phyloP scores from a whole-genome alignment of 2,113 vertebrate species.

The Tiliqua scincoides region DNA sequence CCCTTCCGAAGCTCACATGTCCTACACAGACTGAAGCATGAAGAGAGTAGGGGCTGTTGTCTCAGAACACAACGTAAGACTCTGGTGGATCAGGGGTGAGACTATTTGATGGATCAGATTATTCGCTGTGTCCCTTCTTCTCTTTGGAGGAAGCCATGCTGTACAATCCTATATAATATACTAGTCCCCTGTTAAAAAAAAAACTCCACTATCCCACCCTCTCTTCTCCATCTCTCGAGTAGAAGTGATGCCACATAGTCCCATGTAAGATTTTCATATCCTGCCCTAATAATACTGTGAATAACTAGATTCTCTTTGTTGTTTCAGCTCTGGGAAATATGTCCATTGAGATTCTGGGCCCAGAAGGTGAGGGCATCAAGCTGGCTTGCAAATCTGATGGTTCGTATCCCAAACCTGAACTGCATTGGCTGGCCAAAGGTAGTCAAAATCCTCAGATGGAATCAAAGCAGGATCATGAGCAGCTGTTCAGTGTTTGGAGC shows the following conservation, averaged over 20 bases:
- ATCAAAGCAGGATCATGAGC: background rate
- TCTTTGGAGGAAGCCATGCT: background rate
- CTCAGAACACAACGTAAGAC: too few species aligned
- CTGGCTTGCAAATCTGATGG: background rate
- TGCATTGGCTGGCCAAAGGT: background rate
- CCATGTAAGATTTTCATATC: too few species aligned
- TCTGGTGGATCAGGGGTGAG: too few species aligned
- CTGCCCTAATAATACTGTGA: background rate
- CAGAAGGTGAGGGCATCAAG: background rate
- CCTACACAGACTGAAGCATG: too few species aligned
- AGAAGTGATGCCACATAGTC: too few species aligned
- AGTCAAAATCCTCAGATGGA: background rate
- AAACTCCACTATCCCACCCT: too few species aligned
- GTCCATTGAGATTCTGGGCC: background rate
- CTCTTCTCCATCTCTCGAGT: too few species aligned
- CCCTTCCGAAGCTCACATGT: too few species aligned
- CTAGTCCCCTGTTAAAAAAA: too few species aligned
- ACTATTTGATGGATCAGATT: too few species aligned
- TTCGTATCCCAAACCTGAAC: conserved; percentile 8
- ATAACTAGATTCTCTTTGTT: background rate
- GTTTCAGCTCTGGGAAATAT: background rate
- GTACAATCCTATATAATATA: background rate
- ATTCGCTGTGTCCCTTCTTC: too few species aligned
- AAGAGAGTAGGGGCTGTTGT: too few species aligned
- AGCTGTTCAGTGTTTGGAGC: conserved; percentile 3